Evolutionary conservation across 2,888 invertebrate species (phyloP), one percentile per base, ranked within the genome.

Genomic region (Ectropis crepuscularia): DNA sequence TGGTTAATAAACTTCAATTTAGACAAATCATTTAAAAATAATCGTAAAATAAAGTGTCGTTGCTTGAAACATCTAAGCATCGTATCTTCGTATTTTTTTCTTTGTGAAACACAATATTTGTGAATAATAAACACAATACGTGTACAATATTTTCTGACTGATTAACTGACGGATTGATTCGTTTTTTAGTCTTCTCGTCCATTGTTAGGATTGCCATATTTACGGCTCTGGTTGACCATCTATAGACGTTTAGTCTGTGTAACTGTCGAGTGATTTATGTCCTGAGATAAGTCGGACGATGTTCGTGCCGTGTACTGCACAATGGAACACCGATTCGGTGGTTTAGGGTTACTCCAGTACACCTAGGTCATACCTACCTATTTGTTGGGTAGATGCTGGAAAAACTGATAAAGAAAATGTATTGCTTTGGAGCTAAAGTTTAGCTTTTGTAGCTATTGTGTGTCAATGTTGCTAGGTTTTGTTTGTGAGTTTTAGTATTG

Each of bases 261-360:
- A 9, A 16, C 47, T 16, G 41, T 28, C 39, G 51, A 59, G 54
- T 71, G 78, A 79, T 80, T 78, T 81, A 81, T 79, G 73, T 71
- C 51, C 46, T 9, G n/a, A 75, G 81, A 81, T 82, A 81, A 76
- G 73, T 72, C 67, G 6, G 38, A 66, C 61, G 46, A 65, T 66
- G 69, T 69, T 69, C 66, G 68, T 69, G 66, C 61, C 61, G 68
- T 58, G 50, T 58, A 63, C 67, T 61, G 63, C 69, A 72, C 68
- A 71, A 68, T 57, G 62, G 57, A 67, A 68, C 68, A 60, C 65
- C 51, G 61, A 58, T 61, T 59, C 55, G 39, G 57, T 50, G 59
- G 63, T 65, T 48, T 37, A 46, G 57, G 45, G 38, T 53, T 42
- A 39, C 36, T 37, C 28, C 41, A 48, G 48, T 36, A 11, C 9